Evolutionary conservation across 2,797 vertebrate species (phyloP), one percentile per base, ranked within the genome.

Genomic region (Numenius phaeopus): DNA sequence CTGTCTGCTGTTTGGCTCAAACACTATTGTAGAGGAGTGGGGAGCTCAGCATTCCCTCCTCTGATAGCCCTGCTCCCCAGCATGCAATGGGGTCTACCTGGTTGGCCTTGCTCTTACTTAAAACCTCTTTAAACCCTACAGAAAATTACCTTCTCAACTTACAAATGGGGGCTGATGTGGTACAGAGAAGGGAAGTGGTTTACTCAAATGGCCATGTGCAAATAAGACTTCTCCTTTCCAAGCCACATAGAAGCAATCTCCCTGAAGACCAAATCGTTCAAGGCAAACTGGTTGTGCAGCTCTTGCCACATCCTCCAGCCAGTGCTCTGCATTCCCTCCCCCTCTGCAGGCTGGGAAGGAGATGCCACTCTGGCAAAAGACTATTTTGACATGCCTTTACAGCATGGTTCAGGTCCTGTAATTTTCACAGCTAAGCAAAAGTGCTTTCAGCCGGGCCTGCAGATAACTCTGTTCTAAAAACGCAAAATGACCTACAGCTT

Each of bases 341-440:
- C 2, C 18, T 37, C 62, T 49, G 39, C 3, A 1, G 37, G 39
- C 66, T 64, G 34, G 47, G 44, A 89, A 89, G 64, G 55, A 84
- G 44, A 22, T 32, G 29, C 7, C 39, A 44, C 27, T 62, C 52
- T 66, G 50, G 54, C 42, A 91, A 58, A 69, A 70, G 34, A 39
- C 17, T 73, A 6, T 1, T 64, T 47, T 21, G 39, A 71, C 49
- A 5, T 22, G 21, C 66, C 61, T 58, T 50, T 37, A 47, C 30
- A 94, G 69, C 16, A 18, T 19, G 29, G 21, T 57, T 84, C 40
- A 34, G 30, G 17, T 73, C 37, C 44, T 76, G 27, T 89, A 59
- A 73, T 79, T 96, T 94, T 95, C 78, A 95, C 49, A 96, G 72
- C 39, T 79, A 90, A 87, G 46, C 50, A 82, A 61, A 95, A 89